These are phyloP conservation scores for Sebastes steindachneri DNA, from an alignment of 2,797 vertebrate genomes.

Conservation along the genomic window DNA sequence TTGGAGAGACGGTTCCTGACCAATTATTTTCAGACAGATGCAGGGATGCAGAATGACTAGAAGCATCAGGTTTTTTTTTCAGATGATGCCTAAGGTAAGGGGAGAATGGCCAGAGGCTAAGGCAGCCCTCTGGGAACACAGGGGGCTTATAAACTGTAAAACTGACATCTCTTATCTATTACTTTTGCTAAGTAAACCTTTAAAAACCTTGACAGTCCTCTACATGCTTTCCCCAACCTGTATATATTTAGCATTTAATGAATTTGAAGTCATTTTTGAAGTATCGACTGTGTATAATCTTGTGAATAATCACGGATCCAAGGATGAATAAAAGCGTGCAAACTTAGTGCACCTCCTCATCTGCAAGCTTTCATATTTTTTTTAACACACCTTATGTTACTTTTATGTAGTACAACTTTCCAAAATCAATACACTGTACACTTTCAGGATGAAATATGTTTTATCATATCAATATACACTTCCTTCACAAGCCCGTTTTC, in stretches of 20 bases:
- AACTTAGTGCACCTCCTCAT: slow-evolving; percentile 51
- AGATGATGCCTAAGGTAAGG: slow-evolving; percentile 99
- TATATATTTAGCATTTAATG: slow-evolving; percentile 89
- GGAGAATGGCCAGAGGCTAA: slow-evolving; percentile 99
- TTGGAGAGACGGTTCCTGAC: slow-evolving; percentile 96
- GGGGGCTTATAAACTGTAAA: slow-evolving; percentile 97
- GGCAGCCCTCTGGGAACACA: slow-evolving; percentile 92
- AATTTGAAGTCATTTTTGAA: slow-evolving; percentile 83
- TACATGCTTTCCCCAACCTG: slow-evolving; percentile 78
- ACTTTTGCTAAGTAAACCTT: slow-evolving; percentile 99
- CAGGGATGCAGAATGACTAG: slow-evolving; percentile 99
- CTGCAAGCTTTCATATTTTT: slow-evolving; percentile 69
- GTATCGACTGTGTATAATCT: slow-evolving; percentile 74
- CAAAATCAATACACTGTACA: slow-evolving; percentile 66
- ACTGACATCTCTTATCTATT: slow-evolving; percentile 99
- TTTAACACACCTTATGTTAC: slow-evolving; percentile 64
- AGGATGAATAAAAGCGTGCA: slow-evolving; percentile 63
- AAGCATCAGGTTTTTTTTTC: slow-evolving; percentile 95
- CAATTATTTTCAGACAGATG: slow-evolving; percentile 99
- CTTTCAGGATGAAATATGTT: slow-evolving; percentile 65
- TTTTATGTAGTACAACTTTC: slow-evolving; percentile 71
- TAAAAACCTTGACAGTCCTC: slow-evolving; percentile 97
- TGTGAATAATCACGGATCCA: slow-evolving; percentile 76
- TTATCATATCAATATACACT: slow-evolving; percentile 62
- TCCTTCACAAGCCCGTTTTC: slow-evolving; percentile 46